These are phyloP conservation scores for Clupea harengus DNA, from an alignment of 2,113 vertebrate species.

Conservation along the genomic window DNA sequence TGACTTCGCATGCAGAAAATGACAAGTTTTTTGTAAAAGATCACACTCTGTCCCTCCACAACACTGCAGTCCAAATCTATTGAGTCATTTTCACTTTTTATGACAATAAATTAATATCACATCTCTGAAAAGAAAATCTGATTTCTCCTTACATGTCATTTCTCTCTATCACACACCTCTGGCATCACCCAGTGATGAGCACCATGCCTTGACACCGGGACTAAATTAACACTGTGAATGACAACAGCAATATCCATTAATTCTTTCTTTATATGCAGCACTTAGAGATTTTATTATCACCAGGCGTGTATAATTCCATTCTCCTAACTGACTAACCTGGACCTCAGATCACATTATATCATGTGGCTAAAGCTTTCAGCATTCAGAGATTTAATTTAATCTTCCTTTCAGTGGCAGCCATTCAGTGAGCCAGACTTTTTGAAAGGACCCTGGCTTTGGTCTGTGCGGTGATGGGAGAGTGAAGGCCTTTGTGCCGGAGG, in stretches of 20 bases:
- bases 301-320: neutral
- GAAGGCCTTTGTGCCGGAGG: constrained; percentile 7
- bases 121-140: neutral
- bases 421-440: neutral
- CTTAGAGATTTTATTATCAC: constrained; percentile 16
- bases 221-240: constrained; percentile 9
- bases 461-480: neutral
- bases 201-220: neutral
- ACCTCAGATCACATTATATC: constrained; percentile 19
- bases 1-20: constrained; percentile 16
- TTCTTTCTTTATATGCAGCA: constrained; percentile 1
- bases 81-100: constrained; percentile 19
- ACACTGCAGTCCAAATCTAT: neutral
- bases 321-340: constrained; percentile 2
- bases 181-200: neutral
- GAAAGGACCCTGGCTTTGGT: constrained; percentile 16
- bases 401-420: constrained; percentile 5
- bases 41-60: constrained; percentile 12
- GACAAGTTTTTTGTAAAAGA: neutral
- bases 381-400: constrained; percentile 21
- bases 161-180: neutral
- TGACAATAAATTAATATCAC: constrained; percentile 21
- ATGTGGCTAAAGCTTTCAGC: constrained; percentile 3
- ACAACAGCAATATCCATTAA: constrained; percentile 14
- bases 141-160: neutral